Evolutionary conservation across 2,797 vertebrate genomes (phyloP).

Genomic region (Prionace glauca): DNA sequence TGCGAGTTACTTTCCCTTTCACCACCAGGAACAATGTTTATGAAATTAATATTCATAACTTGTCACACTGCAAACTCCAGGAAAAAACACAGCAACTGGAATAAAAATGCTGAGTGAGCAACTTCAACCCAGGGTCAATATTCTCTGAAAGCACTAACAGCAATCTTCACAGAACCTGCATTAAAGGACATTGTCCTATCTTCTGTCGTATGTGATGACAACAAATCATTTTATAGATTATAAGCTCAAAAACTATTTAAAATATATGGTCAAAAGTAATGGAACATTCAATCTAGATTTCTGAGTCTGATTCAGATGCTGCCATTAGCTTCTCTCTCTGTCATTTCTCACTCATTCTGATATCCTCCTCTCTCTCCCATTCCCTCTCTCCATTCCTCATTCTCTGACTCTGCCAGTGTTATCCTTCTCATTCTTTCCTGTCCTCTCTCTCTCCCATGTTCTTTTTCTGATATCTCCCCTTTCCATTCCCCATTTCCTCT

Average conservation of each 20-base stretch:
- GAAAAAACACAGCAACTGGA: not conserved
- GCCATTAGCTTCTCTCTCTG: not conserved
- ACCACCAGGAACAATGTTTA: not conserved
- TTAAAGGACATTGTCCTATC: constrained; percentile 18
- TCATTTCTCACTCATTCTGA: not conserved
- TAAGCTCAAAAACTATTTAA: constrained; percentile 38
- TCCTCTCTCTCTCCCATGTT: not conserved
- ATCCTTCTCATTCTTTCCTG: not conserved
- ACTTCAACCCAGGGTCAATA: too few species aligned
- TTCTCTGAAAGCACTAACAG: not conserved
- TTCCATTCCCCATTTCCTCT: not conserved
- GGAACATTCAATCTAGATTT: constrained; percentile 29
- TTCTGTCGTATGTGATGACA: constrained; percentile 21
- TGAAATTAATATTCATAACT: not conserved
- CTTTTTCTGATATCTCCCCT: not conserved
- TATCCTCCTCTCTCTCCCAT: too few species aligned
- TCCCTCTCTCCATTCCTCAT: too few species aligned
- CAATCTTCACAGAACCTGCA: not conserved
- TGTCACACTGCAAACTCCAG: not conserved
- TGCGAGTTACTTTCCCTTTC: not conserved
- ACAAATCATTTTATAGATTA: constrained; percentile 35
- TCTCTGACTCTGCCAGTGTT: not conserved
- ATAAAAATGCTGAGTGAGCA: not conserved
- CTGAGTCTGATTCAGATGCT: not conserved
- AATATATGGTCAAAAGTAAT: constrained; percentile 26